These are phyloP conservation scores for Scaptomyza flava DNA, from an alignment of 2,888 invertebrate genomes.

Conservation along the genomic window DNA sequence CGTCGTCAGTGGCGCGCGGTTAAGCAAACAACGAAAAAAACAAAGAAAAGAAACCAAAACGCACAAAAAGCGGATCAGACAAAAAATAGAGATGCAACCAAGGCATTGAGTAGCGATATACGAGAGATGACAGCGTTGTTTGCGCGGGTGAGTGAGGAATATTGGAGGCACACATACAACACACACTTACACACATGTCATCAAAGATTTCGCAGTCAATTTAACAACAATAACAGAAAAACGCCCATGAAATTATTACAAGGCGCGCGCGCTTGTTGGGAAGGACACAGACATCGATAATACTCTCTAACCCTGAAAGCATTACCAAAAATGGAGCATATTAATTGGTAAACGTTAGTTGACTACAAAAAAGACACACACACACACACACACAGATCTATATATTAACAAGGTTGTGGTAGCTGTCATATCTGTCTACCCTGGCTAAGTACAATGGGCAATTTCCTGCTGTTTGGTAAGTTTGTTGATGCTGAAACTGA, in stretches of 20 bases:
- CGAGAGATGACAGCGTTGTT: not conserved
- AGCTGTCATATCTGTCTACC: conserved; percentile 40
- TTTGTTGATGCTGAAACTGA: conserved; percentile 23
- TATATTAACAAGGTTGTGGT: conserved; percentile 54
- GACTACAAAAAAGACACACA: conserved; percentile 1
- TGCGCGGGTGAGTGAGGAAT: conserved; percentile 3
- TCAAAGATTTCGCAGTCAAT: conserved; percentile 71
- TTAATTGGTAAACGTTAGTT: conserved; percentile 59
- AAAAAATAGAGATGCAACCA: conserved; percentile 43
- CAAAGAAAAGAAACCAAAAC: conserved; percentile 4
- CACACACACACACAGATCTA: not conserved
- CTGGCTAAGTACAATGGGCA: conserved; percentile 68
- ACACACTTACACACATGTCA: conserved; percentile 15
- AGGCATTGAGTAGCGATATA: conserved; percentile 22
- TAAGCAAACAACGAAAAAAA: conserved; percentile 59
- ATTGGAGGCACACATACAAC: not conserved
- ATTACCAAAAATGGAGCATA: conserved; percentile 46
- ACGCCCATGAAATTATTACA: conserved; percentile 65
- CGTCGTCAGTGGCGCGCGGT: conserved; percentile 65
- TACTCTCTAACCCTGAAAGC: conserved; percentile 15
- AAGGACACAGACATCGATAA: conserved; percentile 19
- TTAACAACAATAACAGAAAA: conserved; percentile 45
- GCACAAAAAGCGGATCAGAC: conserved; percentile 29
- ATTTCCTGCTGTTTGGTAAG: conserved; percentile 74
- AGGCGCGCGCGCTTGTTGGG: conserved; percentile 40